Conservation (phyloP, 2,113 vertebrate genomes). For the Geothlypis trichas region DNA sequence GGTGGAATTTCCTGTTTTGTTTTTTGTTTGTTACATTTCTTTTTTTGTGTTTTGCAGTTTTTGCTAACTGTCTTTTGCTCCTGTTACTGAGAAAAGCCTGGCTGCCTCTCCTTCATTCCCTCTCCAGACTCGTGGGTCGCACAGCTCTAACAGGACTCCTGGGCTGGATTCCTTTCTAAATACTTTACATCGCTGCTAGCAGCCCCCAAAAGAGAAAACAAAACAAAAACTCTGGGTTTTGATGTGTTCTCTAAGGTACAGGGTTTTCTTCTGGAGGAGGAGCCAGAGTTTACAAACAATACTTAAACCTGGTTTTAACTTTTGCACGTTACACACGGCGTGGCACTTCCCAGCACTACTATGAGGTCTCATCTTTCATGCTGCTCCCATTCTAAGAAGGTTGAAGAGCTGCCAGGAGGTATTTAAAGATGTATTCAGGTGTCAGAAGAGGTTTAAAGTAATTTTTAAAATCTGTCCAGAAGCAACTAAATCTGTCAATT, state of each 20-base stretch:
- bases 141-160: accelerated
- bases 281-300: background rate
- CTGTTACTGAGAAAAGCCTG: background rate
- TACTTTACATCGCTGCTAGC: background rate
- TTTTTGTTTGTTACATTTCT: background rate
- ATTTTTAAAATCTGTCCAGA: background rate
- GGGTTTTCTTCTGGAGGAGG: background rate
- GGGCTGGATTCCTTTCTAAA: background rate
- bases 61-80: background rate
- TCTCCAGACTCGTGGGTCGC: background rate
- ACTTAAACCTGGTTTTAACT: background rate
- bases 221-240: background rate
- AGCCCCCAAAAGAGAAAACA: background rate
- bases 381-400: background rate
- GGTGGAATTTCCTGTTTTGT: background rate
- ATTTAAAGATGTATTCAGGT: background rate
- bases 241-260: background rate
- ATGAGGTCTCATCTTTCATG: background rate
- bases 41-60: background rate
- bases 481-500: background rate
- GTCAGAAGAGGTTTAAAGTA: background rate
- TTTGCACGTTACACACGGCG: accelerated
- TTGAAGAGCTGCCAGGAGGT: background rate
- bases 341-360: background rate
- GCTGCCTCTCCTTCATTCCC: background rate